Conservation (phyloP, 2,888 invertebrate genomes). For the Liopterus haemorrhoidalis region DNA sequence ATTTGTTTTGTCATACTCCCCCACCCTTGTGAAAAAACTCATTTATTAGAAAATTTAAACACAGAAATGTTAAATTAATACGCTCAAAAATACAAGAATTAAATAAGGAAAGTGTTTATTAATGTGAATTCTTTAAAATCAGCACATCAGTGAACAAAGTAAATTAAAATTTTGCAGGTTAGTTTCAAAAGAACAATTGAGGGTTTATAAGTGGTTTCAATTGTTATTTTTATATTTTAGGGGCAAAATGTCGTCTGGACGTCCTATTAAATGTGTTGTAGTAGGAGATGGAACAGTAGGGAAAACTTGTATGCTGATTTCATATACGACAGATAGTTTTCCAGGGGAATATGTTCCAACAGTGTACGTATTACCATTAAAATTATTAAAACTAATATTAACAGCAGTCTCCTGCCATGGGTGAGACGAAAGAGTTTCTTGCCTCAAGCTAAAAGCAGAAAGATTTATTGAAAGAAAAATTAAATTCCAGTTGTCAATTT, state of each 20-base stretch:
- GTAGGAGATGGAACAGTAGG: slow-evolving; percentile 92
- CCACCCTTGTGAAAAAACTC: too few relatives aligned
- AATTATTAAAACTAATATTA: not conserved
- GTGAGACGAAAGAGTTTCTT: too few relatives aligned
- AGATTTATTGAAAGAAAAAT: not conserved
- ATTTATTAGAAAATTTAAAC: too few relatives aligned
- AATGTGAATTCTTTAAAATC: not conserved
- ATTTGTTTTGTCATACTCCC: too few relatives aligned
- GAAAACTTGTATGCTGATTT: slow-evolving; percentile 90
- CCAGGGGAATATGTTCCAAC: slow-evolving; percentile 93
- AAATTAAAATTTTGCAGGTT: too few relatives aligned
- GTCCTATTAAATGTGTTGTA: slow-evolving; percentile 88
- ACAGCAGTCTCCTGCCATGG: too few relatives aligned
- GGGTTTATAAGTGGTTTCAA: not conserved
- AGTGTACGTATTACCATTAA: slow-evolving; percentile 62
- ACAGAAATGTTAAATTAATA: too few relatives aligned
- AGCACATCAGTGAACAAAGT: too few relatives aligned
- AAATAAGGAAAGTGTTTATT: not conserved
- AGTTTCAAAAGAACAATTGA: too few relatives aligned
- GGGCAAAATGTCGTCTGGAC: slow-evolving; percentile 75
- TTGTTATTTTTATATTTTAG: slow-evolving; percentile 7
- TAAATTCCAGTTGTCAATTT: not conserved
- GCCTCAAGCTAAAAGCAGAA: too few relatives aligned
- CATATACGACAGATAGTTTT: slow-evolving; percentile 88
- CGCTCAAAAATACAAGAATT: too few relatives aligned